These are phyloP conservation scores for Tamandua tetradactyla DNA, from an alignment of 2,797 vertebrate genomes.

Conservation along the genomic window DNA sequence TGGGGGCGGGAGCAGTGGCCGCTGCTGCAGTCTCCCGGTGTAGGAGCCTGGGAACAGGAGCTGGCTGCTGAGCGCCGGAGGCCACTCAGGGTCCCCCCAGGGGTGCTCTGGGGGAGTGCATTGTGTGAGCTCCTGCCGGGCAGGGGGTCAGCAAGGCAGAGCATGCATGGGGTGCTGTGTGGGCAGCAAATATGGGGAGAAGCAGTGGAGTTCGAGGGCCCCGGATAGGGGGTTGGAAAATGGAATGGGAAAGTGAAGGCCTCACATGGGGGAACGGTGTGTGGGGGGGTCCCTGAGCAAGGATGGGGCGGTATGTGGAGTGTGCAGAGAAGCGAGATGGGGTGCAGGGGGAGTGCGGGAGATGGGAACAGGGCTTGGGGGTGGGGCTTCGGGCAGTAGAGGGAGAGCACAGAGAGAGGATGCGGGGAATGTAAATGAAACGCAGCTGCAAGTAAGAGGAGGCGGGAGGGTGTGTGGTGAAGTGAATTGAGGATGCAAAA, in stretches of 20 bases:
- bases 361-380: background rate
- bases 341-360: background rate
- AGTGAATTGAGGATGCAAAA: background rate
- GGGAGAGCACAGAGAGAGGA: background rate
- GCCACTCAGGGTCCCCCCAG: no score
- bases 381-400: background rate
- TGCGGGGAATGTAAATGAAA: background rate
- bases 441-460: background rate
- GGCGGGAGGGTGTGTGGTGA: background rate
- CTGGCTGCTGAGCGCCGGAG: background rate
- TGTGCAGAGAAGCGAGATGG: background rate
- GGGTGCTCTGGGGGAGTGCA: slow-evolving; percentile 22
- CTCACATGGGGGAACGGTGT: no score
- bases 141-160: background rate
- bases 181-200: background rate
- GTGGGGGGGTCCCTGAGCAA: no score
- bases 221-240: background rate
- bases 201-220: background rate
- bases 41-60: slow-evolving; percentile 36
- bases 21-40: slow-evolving; percentile 58
- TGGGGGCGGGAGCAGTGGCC: slow-evolving; percentile 47
- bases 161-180: slow-evolving; percentile 6
- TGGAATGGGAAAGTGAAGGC: background rate
- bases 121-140: slow-evolving; percentile 31
- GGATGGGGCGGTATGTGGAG: background rate